phyloP scores from a whole-genome alignment of 2,797 vertebrate genomes.

The Falco peregrinus region DNA sequence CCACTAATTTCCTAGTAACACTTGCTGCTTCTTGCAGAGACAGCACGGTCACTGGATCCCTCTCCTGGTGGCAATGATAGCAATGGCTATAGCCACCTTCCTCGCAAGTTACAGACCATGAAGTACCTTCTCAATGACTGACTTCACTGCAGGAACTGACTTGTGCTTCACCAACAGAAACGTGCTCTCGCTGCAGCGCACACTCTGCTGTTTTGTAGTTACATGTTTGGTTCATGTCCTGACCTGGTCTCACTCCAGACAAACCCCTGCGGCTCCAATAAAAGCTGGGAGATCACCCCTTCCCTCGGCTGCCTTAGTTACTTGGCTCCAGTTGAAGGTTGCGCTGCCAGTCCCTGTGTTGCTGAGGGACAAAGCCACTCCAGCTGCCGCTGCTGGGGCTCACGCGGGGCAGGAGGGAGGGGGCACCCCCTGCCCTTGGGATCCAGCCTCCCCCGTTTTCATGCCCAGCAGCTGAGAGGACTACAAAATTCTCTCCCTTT shows the following conservation, averaged over 20 bases:
- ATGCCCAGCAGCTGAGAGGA: accelerated
- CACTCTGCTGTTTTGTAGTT: not conserved
- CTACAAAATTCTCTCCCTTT: not conserved
- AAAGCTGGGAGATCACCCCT: not conserved
- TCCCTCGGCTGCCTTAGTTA: not conserved
- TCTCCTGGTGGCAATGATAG: conserved; percentile 55
- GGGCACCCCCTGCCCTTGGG: accelerated
- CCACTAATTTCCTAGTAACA: not conserved
- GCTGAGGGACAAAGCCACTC: not conserved
- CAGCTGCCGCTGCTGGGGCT: accelerated
- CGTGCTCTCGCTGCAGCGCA: accelerated
- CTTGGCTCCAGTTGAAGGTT: not conserved
- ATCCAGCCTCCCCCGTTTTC: not conserved
- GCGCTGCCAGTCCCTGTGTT: accelerated
- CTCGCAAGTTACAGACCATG: conserved; percentile 50
- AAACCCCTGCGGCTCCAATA: not conserved
- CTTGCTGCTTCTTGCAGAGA: conserved; percentile 58
- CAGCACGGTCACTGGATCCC: conserved; percentile 54
- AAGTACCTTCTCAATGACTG: not conserved
- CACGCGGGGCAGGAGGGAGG: accelerated
- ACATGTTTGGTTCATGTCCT: not conserved
- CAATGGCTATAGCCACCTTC: conserved; percentile 56
- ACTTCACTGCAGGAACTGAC: not conserved
- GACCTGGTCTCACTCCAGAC: not conserved
- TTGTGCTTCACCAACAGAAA: not conserved